phyloP scores from a whole-genome alignment of 1,140 invertebrate species.

The Archegozetes longisetosus region DNA sequence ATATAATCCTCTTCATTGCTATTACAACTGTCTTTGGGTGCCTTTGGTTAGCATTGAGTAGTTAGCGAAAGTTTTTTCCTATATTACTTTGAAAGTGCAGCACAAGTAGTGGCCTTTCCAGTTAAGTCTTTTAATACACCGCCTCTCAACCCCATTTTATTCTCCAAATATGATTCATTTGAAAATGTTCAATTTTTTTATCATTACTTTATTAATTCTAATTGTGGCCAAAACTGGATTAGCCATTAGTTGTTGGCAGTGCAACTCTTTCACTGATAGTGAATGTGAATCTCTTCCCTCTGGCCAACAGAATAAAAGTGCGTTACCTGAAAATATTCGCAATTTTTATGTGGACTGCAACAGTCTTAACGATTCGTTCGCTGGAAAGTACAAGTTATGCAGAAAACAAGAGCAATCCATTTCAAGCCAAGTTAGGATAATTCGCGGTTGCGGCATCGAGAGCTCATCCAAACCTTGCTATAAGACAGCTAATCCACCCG shows the following conservation, averaged over 20 bases:
- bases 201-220: too few species aligned
- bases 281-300: background rate
- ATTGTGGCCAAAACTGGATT: background rate
- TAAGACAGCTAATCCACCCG: background rate
- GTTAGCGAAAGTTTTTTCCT: too few species aligned
- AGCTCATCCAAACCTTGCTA: background rate
- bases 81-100: too few species aligned
- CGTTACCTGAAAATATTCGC: background rate
- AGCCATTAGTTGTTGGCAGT: background rate
- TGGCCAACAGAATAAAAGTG: background rate
- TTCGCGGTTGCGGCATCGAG: background rate
- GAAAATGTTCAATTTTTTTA: too few species aligned
- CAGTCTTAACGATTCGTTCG: background rate
- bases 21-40: too few species aligned
- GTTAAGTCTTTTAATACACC: background rate
- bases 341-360: background rate
- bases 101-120: too few species aligned
- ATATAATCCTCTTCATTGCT: too few species aligned
- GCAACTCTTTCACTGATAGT: background rate
- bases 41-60: too few species aligned
- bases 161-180: background rate
- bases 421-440: background rate
- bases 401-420: background rate
- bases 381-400: background rate
- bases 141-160: background rate